A percentile compares a stretch with the other conserved stretches of the same genome.
Conservation (phyloP, 2,113 vertebrate genomes). For the Hippotragus niger region DNA sequence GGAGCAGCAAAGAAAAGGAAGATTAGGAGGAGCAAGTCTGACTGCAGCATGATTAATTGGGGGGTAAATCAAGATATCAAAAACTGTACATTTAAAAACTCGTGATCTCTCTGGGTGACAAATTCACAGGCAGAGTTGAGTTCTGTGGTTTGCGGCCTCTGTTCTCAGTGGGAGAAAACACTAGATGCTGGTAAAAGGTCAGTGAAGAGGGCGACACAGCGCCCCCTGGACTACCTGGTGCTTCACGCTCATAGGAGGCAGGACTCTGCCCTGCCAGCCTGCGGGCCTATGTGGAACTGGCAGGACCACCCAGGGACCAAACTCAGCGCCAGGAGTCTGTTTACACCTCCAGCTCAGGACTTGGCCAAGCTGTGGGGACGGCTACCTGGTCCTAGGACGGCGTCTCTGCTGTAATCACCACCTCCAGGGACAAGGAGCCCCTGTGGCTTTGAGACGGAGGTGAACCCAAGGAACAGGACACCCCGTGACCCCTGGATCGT, state of each 20-base stretch:
- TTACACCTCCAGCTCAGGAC: not conserved
- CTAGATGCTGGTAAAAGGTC: too few species aligned
- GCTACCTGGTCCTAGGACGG: not conserved
- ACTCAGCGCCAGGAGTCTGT: not conserved
- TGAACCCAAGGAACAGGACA: not conserved
- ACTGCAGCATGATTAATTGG: not conserved
- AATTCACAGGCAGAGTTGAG: not conserved
- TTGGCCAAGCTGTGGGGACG: not conserved
- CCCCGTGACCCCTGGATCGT: not conserved
- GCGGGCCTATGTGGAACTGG: fast-evolving
- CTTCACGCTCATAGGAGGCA: fast-evolving
- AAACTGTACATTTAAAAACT: not conserved
- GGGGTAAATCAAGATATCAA: not conserved
- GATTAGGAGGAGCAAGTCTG: not conserved
- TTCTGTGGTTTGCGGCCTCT: not conserved
- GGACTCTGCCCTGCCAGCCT: not conserved
- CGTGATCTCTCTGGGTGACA: not conserved
- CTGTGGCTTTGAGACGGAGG: not conserved
- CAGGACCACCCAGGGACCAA: not conserved
- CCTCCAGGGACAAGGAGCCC: not conserved
- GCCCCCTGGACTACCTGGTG: not conserved
- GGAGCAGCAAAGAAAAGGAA: not conserved
- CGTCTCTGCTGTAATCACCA: not conserved
- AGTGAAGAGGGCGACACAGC: not conserved
- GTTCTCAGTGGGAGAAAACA: not conserved